Evolutionary conservation across 2,113 vertebrate species (phyloP).

Genomic region (Ciconia stormi): DNA sequence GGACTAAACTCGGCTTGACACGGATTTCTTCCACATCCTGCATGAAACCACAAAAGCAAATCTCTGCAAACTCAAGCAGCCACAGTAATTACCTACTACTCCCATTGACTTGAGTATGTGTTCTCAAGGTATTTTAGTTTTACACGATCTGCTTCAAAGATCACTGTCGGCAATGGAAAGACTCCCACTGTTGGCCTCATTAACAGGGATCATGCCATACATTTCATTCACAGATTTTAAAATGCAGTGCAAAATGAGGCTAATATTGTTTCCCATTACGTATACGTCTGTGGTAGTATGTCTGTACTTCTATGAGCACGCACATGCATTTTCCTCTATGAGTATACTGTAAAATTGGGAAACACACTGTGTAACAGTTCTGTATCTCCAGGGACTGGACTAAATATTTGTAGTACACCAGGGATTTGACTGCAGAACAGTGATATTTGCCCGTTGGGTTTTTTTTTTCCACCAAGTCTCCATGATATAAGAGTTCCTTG

Average conservation of each 20-base stretch:
- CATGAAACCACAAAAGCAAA: conserved; percentile 42
- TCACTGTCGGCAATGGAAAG: neutral
- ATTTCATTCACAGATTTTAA: neutral
- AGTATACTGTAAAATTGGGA: neutral
- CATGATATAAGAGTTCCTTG: neutral
- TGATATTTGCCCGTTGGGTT: neutral
- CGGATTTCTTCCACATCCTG: conserved; percentile 47
- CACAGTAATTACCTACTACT: neutral
- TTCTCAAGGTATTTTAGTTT: neutral
- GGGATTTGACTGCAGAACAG: neutral
- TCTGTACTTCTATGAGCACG: neutral
- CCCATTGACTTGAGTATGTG: neutral
- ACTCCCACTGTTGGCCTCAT: neutral
- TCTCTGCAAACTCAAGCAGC: neutral
- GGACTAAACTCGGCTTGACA: conserved; percentile 29
- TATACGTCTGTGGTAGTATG: neutral
- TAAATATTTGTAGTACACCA: neutral
- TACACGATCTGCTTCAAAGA: neutral
- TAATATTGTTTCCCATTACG: neutral
- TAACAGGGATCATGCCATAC: neutral
- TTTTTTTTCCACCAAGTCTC: neutral
- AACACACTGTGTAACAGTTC: neutral
- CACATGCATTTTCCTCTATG: neutral
- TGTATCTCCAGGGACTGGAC: neutral
- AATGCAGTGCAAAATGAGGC: neutral